A percentile compares a stretch with the other conserved stretches of the same genome.
Conservation (phyloP, 1,140 invertebrate species). For the Zaprionus capensis region DNA sequence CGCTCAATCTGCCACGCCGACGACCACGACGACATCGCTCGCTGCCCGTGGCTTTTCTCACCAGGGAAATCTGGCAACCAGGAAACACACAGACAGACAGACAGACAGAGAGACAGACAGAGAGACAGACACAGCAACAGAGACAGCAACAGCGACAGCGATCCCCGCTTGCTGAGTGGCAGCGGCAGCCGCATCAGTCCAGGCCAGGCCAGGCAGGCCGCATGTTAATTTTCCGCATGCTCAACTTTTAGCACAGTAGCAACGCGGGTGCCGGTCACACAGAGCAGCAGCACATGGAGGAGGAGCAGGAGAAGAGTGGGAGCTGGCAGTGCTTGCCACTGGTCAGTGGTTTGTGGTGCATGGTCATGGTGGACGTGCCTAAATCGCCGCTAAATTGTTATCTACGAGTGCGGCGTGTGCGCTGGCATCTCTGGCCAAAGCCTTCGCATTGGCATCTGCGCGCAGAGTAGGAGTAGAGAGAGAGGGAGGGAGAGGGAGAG, state of each 20-base stretch:
- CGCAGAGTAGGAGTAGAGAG: not conserved
- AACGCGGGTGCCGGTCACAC: slow-evolving; percentile 61
- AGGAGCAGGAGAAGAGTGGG: slow-evolving; percentile 13
- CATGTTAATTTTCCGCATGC: slow-evolving; percentile 83
- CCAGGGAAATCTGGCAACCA: slow-evolving; percentile 78
- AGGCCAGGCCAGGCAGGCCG: slow-evolving; percentile 39
- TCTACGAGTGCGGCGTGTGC: slow-evolving; percentile 80
- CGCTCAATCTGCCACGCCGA: slow-evolving; percentile 64
- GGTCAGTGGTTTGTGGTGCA: slow-evolving; percentile 22
- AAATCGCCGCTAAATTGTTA: slow-evolving; percentile 82
- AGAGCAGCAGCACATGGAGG: not conserved
- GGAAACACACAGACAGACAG: slow-evolving; percentile 57
- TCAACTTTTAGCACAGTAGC: slow-evolving; percentile 83
- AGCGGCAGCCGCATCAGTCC: slow-evolving; percentile 43
- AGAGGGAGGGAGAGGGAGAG: not conserved
- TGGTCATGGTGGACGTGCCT: slow-evolving; percentile 63
- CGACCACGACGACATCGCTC: slow-evolving; percentile 28
- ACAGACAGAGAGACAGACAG: slow-evolving; percentile 42
- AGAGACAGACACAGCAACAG: slow-evolving; percentile 52
- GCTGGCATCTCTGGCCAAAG: slow-evolving; percentile 68
- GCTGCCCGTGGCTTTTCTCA: slow-evolving; percentile 78
- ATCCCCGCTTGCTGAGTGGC: slow-evolving; percentile 57
- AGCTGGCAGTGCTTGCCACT: slow-evolving; percentile 25
- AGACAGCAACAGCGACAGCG: slow-evolving; percentile 39
- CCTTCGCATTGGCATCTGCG: slow-evolving; percentile 58